These are phyloP conservation scores for Nicator chloris DNA, from an alignment of 2,113 vertebrate genomes.

Conservation along the genomic window DNA sequence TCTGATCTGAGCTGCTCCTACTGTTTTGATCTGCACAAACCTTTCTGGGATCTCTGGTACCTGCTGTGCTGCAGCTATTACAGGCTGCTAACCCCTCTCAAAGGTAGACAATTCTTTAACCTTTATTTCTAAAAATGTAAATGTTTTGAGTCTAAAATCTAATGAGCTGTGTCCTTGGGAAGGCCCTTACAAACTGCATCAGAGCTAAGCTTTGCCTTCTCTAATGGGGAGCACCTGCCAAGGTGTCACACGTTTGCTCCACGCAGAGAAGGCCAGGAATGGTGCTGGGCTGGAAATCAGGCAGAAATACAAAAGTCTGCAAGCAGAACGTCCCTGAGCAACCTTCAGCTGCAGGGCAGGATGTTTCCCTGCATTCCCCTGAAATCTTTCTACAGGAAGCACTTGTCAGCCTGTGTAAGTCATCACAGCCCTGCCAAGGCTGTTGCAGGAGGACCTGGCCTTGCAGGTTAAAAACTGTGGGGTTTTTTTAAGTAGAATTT, in stretches of 20 bases:
- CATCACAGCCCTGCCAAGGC: background rate
- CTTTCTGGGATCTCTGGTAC: background rate
- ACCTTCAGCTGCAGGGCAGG: background rate
- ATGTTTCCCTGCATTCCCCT: background rate
- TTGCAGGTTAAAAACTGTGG: background rate
- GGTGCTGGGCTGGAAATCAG: background rate
- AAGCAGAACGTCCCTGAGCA: background rate
- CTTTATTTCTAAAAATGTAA: background rate
- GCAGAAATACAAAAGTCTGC: background rate
- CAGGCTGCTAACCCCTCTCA: background rate
- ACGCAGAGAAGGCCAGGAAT: background rate
- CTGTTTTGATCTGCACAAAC: background rate
- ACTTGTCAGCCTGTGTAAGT: background rate
- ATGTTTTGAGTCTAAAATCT: background rate
- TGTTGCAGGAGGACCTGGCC: background rate
- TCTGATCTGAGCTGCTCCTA: background rate
- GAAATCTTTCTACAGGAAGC: background rate
- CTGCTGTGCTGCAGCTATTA: background rate
- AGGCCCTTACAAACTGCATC: background rate
- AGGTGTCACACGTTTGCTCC: rapidly evolving
- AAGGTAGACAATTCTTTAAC: background rate
- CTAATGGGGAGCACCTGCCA: background rate
- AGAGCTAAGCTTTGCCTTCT: background rate
- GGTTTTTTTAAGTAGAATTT: background rate
- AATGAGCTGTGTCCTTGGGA: background rate